Evolutionary conservation across 2,797 vertebrate genomes (phyloP).

Genomic region (Caiman crocodilus): DNA sequence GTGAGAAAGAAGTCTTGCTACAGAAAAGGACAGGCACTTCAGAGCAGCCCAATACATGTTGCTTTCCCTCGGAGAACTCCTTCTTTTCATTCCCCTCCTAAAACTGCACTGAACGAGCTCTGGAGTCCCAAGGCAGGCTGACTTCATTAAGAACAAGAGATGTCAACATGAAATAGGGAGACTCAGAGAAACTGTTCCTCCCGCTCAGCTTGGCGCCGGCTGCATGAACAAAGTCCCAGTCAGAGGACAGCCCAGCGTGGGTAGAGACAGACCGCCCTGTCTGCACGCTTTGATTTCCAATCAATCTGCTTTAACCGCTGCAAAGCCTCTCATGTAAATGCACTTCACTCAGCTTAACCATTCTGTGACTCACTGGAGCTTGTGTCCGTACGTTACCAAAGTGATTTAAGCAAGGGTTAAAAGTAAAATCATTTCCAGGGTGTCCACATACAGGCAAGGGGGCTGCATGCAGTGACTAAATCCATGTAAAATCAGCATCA

Average conservation of each 20-base stretch:
- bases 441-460: not conserved
- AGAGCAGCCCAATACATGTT: not conserved
- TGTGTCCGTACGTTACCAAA: not conserved
- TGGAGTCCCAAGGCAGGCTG: not conserved
- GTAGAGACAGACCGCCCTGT: not conserved
- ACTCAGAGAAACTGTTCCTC: constrained; percentile 4
- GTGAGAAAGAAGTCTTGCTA: not conserved
- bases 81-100: constrained; percentile 6
- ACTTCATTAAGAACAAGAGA: constrained; percentile 47
- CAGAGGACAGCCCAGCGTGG: not conserved
- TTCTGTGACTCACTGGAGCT: constrained; percentile 19
- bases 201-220: not conserved
- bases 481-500: constrained; percentile 2
- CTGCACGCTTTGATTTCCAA: constrained; percentile 4
- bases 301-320: not conserved
- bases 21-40: not conserved
- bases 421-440: not conserved
- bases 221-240: not conserved
- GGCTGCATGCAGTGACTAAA: not conserved
- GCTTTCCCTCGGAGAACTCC: not conserved
- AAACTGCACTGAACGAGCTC: constrained; percentile 11
- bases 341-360: not conserved
- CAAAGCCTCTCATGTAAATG: not conserved
- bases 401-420: constrained; percentile 12
- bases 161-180: constrained; percentile 34